Evolutionary conservation across 2,113 vertebrate species (phyloP), one percentile per base, ranked within the genome.

Genomic region (Benitochromis conjunctus): DNA sequence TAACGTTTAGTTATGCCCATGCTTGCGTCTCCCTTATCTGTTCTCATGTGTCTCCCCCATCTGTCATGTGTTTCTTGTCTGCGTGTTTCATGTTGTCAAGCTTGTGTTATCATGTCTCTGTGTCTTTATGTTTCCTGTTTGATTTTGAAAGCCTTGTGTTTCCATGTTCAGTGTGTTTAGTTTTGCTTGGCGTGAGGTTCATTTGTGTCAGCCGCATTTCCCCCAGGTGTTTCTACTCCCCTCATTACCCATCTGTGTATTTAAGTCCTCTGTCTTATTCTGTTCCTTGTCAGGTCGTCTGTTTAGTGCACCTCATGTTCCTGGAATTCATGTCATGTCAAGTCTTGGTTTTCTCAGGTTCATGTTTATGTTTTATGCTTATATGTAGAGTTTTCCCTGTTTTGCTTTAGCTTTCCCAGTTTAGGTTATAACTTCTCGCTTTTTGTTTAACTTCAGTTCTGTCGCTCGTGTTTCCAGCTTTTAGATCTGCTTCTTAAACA

Each of bases 21-120:
- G 1, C 3, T 9, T 38, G 36, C 9, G 8, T 38, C 36, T 36
- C 9, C 10, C 60, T 64, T 64, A 38, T 64, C 2, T 38, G 10
- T 64, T 64, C 31, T 38, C 1, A 12, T 0, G 4, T 64, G 60
- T 64, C 18, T 38, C 60, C 4, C 31, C 60, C 36, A 31, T 0
- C 60, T 38, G 31, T 64, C 60, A n/a, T 38, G 60, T 38, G 10
- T 64, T 64, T 64, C 31, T 64, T 4, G 31, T 64, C 60, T 64
- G 31, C 31, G 12, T 36, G 60, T 64, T 64, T 38, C 34, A 64
- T 38, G 5, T 64, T 64, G 19, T 64, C 60, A 64, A 64, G 60
- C n/a, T 3, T 64, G 60, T 38, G 18, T 64, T 3, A 7, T 64
- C 31, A 1, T 64, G 10, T 38, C 18, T n/a, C 7, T 6, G 4